These are phyloP conservation scores for Cavia aperea DNA, from an alignment of 2,113 vertebrate genomes.

Conservation along the genomic window DNA sequence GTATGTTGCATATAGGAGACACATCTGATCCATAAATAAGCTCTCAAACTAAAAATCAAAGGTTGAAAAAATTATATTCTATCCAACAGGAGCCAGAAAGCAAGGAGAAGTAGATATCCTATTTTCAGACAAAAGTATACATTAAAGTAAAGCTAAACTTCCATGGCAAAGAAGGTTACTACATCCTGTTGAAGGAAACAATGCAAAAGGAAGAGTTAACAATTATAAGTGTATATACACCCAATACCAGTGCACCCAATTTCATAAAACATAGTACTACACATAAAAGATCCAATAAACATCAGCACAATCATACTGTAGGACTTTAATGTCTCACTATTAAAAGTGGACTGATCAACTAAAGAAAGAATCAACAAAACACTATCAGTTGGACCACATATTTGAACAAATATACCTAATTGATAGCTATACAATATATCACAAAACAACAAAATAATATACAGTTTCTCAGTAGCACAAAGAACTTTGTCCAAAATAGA, in stretches of 20 bases:
- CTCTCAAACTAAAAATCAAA: neutral
- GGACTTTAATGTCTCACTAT: neutral
- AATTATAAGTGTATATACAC: neutral
- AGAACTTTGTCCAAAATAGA: neutral
- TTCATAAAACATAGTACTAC: neutral
- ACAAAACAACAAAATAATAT: neutral
- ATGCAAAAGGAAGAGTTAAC: neutral
- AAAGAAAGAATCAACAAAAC: neutral
- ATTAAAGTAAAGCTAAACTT: neutral
- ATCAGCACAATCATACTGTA: neutral
- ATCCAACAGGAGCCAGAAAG: neutral
- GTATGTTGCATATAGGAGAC: neutral
- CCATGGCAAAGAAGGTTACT: neutral
- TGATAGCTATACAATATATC: neutral
- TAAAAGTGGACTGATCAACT: neutral
- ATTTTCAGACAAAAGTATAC: neutral
- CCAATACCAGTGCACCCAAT: neutral
- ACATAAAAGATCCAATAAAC: neutral
- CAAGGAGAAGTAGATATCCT: neutral
- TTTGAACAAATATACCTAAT: neutral
- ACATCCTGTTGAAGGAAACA: neutral
- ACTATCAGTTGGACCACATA: neutral
- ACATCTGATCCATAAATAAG: neutral
- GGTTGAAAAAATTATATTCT: neutral
- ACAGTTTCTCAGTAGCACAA: neutral